Conservation (phyloP, 1,140 invertebrate genomes). For the Stenopsyche tienmushanensis region DNA sequence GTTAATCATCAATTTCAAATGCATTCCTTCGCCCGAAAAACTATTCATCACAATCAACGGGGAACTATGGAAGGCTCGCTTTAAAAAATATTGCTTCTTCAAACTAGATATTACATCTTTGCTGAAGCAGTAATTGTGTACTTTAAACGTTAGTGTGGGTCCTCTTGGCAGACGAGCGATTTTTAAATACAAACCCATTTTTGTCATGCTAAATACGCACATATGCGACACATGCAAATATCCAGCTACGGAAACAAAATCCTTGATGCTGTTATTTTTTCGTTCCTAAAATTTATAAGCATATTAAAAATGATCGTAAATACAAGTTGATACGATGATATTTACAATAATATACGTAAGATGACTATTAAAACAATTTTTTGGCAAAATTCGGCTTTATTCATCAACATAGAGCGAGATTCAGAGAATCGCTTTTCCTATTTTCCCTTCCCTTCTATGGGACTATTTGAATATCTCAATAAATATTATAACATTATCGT, state of each 20-base stretch:
- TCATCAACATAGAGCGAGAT: too few relatives aligned
- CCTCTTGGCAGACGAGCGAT: slow-evolving; percentile 78
- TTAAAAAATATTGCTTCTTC: slow-evolving; percentile 80
- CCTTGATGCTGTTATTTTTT: slow-evolving; percentile 88
- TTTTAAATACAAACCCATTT: slow-evolving; percentile 80
- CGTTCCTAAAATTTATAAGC: slow-evolving; percentile 75
- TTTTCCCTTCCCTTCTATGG: too few relatives aligned
- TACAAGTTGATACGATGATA: too few relatives aligned
- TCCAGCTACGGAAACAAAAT: slow-evolving; percentile 88
- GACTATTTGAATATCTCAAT: too few relatives aligned
- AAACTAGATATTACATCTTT: slow-evolving; percentile 83
- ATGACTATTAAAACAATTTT: too few relatives aligned
- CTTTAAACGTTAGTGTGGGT: slow-evolving; percentile 83
- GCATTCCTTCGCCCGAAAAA: slow-evolving; percentile 83
- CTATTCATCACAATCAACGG: slow-evolving; percentile 93
- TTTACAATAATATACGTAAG: not conserved
- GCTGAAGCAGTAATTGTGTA: slow-evolving; percentile 79
- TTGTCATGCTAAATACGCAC: slow-evolving; percentile 82
- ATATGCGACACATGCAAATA: slow-evolving; percentile 89
- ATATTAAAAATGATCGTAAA: too few relatives aligned
- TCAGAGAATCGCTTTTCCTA: too few relatives aligned
- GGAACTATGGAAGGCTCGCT: slow-evolving; percentile 79
- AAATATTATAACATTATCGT: too few relatives aligned
- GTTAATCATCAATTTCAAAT: slow-evolving; percentile 89
- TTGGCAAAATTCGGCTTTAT: too few relatives aligned